Conservation (phyloP, 2,113 vertebrate species). For the Theristicus caerulescens region DNA sequence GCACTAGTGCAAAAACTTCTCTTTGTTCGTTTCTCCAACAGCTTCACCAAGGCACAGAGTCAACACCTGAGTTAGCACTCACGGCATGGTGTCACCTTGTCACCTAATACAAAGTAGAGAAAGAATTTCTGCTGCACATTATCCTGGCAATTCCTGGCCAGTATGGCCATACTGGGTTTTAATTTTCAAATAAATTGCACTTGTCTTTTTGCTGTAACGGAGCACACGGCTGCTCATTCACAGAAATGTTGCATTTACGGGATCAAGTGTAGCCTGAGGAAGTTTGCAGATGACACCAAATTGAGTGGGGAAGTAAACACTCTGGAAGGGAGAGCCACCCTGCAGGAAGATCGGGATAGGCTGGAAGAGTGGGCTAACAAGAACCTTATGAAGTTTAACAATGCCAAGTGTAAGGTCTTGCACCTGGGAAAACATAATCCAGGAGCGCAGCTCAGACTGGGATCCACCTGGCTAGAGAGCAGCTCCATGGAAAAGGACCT, state of each 20-base stretch:
- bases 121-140: not conserved
- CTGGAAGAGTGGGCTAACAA: too few relatives aligned
- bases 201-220: not conserved
- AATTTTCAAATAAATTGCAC: not conserved
- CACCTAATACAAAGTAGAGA: not conserved
- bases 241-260: not conserved
- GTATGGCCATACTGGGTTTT: not conserved
- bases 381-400: too few relatives aligned
- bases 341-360: too few relatives aligned
- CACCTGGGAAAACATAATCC: too few relatives aligned
- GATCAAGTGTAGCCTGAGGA: too few relatives aligned
- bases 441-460: too few relatives aligned
- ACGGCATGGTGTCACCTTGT: not conserved
- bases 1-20: not conserved
- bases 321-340: too few relatives aligned
- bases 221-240: not conserved
- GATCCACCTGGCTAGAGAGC: too few relatives aligned
- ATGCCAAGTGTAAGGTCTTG: too few relatives aligned
- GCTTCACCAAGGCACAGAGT: not conserved
- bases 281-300: too few relatives aligned
- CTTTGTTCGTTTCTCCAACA: not conserved
- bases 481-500: too few relatives aligned
- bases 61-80: not conserved
- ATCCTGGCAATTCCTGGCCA: not conserved
- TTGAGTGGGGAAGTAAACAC: too few relatives aligned